These are phyloP conservation scores for Capreolus pygargus DNA, from an alignment of 2,113 vertebrate genomes.

Conservation along the genomic window DNA sequence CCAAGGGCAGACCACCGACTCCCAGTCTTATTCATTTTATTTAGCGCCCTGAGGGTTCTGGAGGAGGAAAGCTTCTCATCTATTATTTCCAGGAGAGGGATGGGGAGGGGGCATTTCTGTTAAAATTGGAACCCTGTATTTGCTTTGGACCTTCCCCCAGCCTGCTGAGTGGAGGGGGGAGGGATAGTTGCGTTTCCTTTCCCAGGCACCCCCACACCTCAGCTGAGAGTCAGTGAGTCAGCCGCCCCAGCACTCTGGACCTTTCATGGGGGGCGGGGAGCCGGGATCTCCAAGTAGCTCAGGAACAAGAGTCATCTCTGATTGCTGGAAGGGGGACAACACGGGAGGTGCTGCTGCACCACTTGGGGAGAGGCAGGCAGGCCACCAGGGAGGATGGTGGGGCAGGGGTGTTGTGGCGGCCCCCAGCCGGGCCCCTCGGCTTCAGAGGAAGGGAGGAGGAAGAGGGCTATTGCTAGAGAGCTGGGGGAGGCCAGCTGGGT, in stretches of 20 bases:
- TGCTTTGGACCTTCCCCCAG: background rate
- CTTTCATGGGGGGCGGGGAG: constrained; percentile 33
- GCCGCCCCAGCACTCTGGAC: background rate
- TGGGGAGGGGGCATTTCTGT: background rate
- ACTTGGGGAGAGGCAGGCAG: constrained; percentile 7
- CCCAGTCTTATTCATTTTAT: background rate
- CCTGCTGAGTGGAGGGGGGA: background rate
- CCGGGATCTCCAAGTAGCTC: constrained; percentile 30
- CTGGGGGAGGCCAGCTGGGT: background rate
- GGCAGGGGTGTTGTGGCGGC: background rate
- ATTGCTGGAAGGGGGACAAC: background rate
- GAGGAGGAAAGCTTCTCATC: background rate
- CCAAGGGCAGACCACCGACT: background rate
- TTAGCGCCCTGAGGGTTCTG: background rate
- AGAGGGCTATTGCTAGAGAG: constrained; percentile 63
- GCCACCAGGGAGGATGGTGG: background rate
- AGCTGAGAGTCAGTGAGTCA: constrained; percentile 18
- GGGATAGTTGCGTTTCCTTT: constrained; percentile 15
- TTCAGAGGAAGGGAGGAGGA: background rate
- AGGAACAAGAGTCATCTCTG: constrained; percentile 21
- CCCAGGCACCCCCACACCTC: background rate
- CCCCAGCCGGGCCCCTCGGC: background rate
- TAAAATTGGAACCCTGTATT: background rate
- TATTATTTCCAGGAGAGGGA: background rate
- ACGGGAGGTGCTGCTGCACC: background rate